phyloP scores from a whole-genome alignment of 2,888 invertebrate species.

The Arenicola marina region DNA sequence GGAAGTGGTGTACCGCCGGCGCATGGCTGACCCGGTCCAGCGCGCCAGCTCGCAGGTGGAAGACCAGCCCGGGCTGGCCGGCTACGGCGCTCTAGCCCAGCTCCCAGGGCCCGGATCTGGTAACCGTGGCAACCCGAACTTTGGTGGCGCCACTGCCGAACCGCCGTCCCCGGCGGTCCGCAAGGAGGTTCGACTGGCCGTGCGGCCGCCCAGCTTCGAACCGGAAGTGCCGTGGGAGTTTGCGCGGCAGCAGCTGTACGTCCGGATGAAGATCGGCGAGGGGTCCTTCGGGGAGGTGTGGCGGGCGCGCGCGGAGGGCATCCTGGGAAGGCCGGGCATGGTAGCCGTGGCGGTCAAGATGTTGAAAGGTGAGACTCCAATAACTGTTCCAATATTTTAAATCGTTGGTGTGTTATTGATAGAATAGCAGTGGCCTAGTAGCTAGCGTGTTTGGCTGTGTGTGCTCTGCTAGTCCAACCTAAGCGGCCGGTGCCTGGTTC shows the following conservation, averaged over 20 bases:
- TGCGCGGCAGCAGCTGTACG: conserved; percentile 24
- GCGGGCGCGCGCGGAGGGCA: conserved; percentile 30
- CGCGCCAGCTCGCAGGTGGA: neutral
- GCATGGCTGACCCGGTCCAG: neutral
- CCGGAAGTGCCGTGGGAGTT: conserved; percentile 34
- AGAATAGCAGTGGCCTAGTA: too few relatives aligned
- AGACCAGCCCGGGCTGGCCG: conserved; percentile 24
- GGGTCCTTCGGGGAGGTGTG: conserved; percentile 34
- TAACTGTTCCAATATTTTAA: too few relatives aligned
- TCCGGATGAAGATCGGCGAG: conserved; percentile 28
- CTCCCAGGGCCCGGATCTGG: neutral
- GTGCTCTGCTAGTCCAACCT: too few relatives aligned
- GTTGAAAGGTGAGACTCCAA: conserved; percentile 30
- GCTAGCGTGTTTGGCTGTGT: too few relatives aligned
- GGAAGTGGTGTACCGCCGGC: neutral
- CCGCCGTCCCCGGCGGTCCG: neutral
- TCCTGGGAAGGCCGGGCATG: conserved; percentile 22
- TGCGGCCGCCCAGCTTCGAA: conserved; percentile 10
- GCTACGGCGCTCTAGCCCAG: conserved; percentile 19
- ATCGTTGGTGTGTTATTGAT: too few relatives aligned
- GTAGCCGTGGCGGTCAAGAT: conserved; percentile 33
- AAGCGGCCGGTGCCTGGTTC: too few relatives aligned
- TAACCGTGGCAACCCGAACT: too few relatives aligned
- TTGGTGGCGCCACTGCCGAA: neutral
- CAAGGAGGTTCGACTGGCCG: neutral